Percentiles rank a stretch among this genome's conserved stretches.
Evolutionary conservation across 2,888 invertebrate species (phyloP).

Genomic region (Tetranychus truncatus): DNA sequence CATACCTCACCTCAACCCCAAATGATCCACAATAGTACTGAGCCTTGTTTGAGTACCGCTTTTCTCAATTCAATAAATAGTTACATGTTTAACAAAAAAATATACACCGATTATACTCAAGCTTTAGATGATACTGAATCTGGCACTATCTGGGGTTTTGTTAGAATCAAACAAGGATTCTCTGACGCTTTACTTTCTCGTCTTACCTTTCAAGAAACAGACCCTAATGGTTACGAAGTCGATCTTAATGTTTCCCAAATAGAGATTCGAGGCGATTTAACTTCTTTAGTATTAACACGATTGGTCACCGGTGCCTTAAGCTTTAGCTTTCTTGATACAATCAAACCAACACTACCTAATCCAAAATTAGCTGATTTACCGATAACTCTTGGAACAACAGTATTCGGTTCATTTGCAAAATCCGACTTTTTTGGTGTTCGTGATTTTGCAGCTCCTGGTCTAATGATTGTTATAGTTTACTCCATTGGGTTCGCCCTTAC

Average conservation of each 20-base stretch:
- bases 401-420: conserved; percentile 16
- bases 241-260: neutral
- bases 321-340: neutral
- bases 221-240: neutral
- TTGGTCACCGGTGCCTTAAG: neutral
- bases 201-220: conserved; percentile 1
- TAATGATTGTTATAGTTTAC: conserved; percentile 10
- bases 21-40: neutral
- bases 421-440: conserved; percentile 12
- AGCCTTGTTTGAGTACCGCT: neutral
- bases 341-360: neutral
- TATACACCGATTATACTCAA: neutral
- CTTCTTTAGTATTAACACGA: neutral
- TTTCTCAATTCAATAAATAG: neutral
- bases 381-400: conserved; percentile 26
- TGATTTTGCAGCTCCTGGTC: conserved; percentile 12
- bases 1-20: neutral
- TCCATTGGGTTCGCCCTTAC: conserved; percentile 8
- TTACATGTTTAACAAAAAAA: neutral
- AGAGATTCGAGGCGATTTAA: conserved; percentile 7
- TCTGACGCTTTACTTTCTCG: neutral
- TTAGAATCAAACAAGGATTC: conserved; percentile 9
- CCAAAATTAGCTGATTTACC: conserved; percentile 49
- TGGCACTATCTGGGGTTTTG: neutral
- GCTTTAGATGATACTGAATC: neutral